Conservation (phyloP, 64 coral and sea anemone genomes). For the Actinia tenebrosa region DNA sequence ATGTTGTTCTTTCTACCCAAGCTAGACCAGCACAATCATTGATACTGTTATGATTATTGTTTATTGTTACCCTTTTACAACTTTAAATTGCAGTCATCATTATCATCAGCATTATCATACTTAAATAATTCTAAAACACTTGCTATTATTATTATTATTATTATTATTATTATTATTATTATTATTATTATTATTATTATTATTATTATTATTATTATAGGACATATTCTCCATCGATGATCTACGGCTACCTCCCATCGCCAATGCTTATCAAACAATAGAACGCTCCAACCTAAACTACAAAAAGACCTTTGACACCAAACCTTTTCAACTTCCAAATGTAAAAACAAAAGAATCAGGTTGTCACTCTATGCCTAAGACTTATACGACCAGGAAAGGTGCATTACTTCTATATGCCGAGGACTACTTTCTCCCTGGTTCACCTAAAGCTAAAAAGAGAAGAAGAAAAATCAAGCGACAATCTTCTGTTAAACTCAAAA, state of each 20-base stretch:
- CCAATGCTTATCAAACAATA: not conserved
- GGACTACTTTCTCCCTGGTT: constrained; percentile 81
- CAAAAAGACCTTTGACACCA: constrained; percentile 14
- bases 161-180: constrained; percentile 12
- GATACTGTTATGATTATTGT: not conserved
- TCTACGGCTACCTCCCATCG: constrained; percentile 62
- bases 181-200: not conserved
- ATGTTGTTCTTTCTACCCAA: no score
- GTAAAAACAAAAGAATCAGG: constrained; percentile 20
- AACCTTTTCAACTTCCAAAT: constrained; percentile 61
- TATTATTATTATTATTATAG: constrained; percentile 27
- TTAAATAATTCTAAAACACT: no score
- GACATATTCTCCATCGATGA: constrained; percentile 66
- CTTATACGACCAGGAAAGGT: constrained; percentile 89
- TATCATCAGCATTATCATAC: not conserved
- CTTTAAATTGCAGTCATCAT: no score
- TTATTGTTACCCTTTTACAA: not conserved
- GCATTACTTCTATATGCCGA: constrained; percentile 91
- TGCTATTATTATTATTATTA: no score
- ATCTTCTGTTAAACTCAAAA: constrained; percentile 51
- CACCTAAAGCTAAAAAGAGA: constrained; percentile 77
- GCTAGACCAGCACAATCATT: no score
- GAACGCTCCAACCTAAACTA: not conserved
- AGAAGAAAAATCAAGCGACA: constrained; percentile 51
- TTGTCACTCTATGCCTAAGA: constrained; percentile 64